Evolutionary conservation across 1,140 invertebrate species (phyloP).

Genomic region (Theocolax elegans): DNA sequence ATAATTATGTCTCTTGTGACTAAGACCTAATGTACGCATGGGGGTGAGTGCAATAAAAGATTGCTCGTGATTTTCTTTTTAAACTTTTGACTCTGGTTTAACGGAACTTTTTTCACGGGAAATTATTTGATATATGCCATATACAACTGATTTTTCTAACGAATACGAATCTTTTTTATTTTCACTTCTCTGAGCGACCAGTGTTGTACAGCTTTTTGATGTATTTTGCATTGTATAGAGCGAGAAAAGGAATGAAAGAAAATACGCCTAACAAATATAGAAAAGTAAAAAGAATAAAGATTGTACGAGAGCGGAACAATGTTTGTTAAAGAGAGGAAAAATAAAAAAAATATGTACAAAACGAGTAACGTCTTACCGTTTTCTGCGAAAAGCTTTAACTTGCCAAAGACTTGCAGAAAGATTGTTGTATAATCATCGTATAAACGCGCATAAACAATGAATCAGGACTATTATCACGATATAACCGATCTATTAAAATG

Average conservation of each 20-base stretch:
- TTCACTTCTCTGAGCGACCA: background rate
- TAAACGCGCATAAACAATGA: slow-evolving; percentile 15
- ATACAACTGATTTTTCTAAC: slow-evolving; percentile 9
- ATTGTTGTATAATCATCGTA: slow-evolving; percentile 34
- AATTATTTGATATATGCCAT: slow-evolving; percentile 8
- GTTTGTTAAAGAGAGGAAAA: slow-evolving; percentile 16
- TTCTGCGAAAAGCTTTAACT: slow-evolving; percentile 42
- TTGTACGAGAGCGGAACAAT: too few species aligned
- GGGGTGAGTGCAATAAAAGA: slow-evolving; percentile 26
- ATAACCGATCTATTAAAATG: slow-evolving; percentile 7
- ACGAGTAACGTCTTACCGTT: slow-evolving; percentile 28
- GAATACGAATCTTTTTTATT: slow-evolving; percentile 12
- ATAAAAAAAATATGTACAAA: slow-evolving; percentile 39
- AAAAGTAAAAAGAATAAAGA: slow-evolving; percentile 10
- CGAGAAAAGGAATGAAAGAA: background rate
- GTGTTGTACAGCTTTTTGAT: slow-evolving; percentile 36
- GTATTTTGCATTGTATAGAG: slow-evolving; percentile 19
- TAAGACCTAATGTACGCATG: slow-evolving; percentile 11
- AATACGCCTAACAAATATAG: background rate
- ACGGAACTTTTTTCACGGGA: background rate
- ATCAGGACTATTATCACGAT: slow-evolving; percentile 13
- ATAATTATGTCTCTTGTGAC: too few species aligned
- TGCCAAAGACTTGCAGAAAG: slow-evolving; percentile 42
- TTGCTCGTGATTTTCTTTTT: background rate
- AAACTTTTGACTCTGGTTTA: background rate